Evolutionary conservation across 2,888 invertebrate species (phyloP).

Genomic region (Nomada fabriciana): DNA sequence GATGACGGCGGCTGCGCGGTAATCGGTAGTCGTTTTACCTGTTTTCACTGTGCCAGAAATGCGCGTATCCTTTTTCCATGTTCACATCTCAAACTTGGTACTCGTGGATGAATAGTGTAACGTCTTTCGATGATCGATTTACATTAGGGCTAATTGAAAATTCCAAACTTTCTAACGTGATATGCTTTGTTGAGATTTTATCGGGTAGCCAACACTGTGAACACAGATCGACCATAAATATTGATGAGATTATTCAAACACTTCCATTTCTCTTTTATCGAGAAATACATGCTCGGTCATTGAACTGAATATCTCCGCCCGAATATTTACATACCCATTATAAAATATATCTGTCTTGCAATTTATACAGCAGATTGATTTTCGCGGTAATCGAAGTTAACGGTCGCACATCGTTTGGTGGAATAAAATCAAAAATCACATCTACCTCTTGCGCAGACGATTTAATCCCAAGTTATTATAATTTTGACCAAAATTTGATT

Average conservation of each 20-base stretch:
- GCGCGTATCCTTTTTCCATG: conserved; percentile 8
- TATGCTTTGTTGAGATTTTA: neutral
- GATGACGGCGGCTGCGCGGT: conserved; percentile 40
- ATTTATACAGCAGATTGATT: neutral
- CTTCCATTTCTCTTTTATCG: neutral
- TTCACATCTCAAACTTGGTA: conserved; percentile 34
- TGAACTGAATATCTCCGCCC: neutral
- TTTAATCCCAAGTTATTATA: too few species aligned
- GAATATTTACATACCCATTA: neutral
- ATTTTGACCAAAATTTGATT: too few species aligned
- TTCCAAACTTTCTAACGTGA: neutral
- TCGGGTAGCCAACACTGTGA: too few species aligned
- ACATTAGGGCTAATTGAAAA: neutral
- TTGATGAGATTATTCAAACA: neutral
- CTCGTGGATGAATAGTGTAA: neutral
- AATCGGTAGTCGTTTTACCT: conserved; percentile 48
- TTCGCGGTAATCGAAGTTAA: too few species aligned
- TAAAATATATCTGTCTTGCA: neutral
- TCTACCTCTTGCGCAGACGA: too few species aligned
- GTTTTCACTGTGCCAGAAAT: conserved; percentile 24
- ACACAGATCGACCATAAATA: neutral
- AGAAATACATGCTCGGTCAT: too few species aligned
- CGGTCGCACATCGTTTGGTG: too few species aligned
- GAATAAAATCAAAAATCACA: too few species aligned
- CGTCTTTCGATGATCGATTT: neutral